Base-by-base conservation (phyloP, 2,113 vertebrate species). In the Paracanthobrama guichenoti region DNA sequence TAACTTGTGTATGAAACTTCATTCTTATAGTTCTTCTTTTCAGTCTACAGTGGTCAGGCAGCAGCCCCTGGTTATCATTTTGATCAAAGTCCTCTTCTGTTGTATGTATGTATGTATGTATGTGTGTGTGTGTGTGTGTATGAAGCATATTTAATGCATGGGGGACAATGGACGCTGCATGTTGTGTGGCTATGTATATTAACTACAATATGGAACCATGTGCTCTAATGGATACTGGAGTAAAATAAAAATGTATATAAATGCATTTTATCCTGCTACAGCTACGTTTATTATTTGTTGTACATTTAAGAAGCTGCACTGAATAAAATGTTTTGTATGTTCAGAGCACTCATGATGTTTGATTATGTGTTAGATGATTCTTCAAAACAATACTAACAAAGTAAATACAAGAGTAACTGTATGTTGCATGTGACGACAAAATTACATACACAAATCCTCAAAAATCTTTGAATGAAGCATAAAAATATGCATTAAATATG, bases 121-220 rank as follows among this genome's bases (percentile, higher is more conserved):
- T 87, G 94, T 94, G 91, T 89, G 62, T 81, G 31, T 39, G 4
- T 39, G 35, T 39, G 39, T 39, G 6, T 39, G 39, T 7, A 55
- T 93, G 93, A 42, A 93, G 94, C 93, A 93, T 95, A 94, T 95
- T 90, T 94, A 93, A 95, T 96, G 96, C 96, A 97, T 97, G 96
- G 94, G 93, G 95, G 94, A 95, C 94, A 95, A 93, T 92, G 92
- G 94, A 93, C 95, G 92, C 94, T 96, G 96, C 96, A 97, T 97
- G 96, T 96, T 87, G 90, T 95, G 93, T 84, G 92, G 94, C 94
- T 96, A 22, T 44, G 79, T 75, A 44, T 81, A 79, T 59, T 82
- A 55, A 16, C 80, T 82, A 94, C 92, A 94, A 72, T 87, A 91
- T 96, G 95, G 93, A 93, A 93, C 93, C 93, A 92, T 94, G 91